A percentile compares a stretch with the other conserved stretches of the same genome.
Evolutionary conservation across 1,140 invertebrate genomes (phyloP).

Genomic region (Diachasmimorpha longicaudata): DNA sequence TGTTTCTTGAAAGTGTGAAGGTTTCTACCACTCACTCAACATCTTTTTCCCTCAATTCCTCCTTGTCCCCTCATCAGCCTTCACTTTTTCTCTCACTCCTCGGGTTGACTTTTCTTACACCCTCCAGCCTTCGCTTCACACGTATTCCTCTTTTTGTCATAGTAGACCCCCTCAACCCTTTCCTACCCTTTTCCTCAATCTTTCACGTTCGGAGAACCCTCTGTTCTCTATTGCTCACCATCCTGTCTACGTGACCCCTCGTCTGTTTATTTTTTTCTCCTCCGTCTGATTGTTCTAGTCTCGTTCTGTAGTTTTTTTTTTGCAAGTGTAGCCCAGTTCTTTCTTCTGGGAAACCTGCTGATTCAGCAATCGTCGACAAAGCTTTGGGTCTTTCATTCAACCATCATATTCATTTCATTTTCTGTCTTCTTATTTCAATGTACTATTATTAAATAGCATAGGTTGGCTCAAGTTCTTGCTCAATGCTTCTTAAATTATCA

Average conservation of each 20-base stretch:
- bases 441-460: background rate
- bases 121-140: background rate
- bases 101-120: background rate
- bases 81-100: background rate
- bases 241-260: constrained; percentile 3
- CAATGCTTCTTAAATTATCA: no score
- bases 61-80: background rate
- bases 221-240: constrained; percentile 6
- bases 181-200: background rate
- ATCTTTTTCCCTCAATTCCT: background rate
- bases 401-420: background rate
- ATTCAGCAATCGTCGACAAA: constrained; percentile 1
- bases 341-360: constrained; percentile 3
- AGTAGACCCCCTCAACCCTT: background rate
- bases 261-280: background rate
- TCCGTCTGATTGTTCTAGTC: background rate
- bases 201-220: constrained; percentile 1
- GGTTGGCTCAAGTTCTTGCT: no score
- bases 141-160: background rate
- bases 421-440: background rate
- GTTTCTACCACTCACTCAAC: background rate
- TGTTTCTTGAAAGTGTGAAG: background rate
- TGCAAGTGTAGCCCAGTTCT: background rate
- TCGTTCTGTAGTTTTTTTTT: background rate
- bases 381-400: background rate